Percentiles rank a stretch among this genome's conserved stretches.
Evolutionary conservation across 2,113 vertebrate genomes (phyloP).

Genomic region (Otus sunia): DNA sequence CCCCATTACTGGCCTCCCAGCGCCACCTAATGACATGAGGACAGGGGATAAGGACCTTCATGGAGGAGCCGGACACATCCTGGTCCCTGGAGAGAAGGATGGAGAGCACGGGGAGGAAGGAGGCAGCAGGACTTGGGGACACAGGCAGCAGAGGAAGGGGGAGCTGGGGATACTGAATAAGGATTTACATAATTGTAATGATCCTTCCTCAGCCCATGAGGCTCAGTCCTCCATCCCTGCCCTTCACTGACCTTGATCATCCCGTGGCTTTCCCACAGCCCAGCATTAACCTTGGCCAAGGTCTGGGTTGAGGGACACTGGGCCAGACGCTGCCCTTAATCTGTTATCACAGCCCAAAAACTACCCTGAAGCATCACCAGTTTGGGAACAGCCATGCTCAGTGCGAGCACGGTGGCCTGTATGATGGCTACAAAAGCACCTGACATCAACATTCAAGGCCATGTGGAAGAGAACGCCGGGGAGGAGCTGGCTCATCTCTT

Average conservation of each 20-base stretch:
- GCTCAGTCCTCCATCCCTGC: not conserved
- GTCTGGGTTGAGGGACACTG: not conserved
- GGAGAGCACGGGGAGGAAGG: not conserved
- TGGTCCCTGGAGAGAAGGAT: accelerated
- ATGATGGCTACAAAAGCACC: accelerated
- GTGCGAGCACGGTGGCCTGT: accelerated
- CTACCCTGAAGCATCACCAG: not conserved
- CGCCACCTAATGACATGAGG: slow-evolving; percentile 24
- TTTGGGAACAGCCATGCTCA: not conserved
- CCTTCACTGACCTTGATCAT: not conserved
- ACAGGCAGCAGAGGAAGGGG: not conserved
- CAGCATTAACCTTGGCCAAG: not conserved
- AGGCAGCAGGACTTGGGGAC: not conserved
- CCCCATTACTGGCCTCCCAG: not conserved
- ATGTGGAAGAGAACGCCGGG: not conserved
- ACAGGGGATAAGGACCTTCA: not conserved
- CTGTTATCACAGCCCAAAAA: not conserved
- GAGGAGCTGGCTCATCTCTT: not conserved
- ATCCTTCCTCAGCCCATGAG: not conserved
- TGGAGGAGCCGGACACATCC: accelerated
- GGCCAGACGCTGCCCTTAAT: not conserved
- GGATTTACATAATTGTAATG: not conserved
- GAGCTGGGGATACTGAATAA: not conserved
- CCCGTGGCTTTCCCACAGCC: not conserved
- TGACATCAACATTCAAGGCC: not conserved